A percentile compares a stretch with the other conserved stretches of the same genome.
phyloP scores from a whole-genome alignment of 2,113 vertebrate species.

The Paedocypris sp. region DNA sequence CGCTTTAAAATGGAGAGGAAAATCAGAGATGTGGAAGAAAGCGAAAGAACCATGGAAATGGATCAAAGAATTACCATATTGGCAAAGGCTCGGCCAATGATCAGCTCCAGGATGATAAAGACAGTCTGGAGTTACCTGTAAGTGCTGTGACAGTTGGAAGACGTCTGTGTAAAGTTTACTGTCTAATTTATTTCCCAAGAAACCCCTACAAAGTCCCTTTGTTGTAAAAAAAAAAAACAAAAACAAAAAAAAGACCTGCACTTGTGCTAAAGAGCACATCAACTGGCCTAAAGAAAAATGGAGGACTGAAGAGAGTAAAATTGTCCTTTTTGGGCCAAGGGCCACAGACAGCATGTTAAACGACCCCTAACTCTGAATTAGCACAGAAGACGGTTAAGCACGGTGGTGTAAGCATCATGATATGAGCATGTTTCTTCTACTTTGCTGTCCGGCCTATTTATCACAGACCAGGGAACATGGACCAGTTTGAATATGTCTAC shows the following conservation, averaged over 20 bases:
- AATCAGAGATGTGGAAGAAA: not conserved
- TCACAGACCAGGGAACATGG: constrained; percentile 3
- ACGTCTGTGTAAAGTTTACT: not conserved
- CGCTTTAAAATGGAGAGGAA: not conserved
- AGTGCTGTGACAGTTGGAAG: not conserved
- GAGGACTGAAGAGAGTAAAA: not conserved
- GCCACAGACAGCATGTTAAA: no score
- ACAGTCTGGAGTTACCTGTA: not conserved
- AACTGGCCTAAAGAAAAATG: not conserved
- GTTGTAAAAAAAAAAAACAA: not conserved
- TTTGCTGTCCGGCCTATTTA: not conserved
- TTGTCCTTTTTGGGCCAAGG: not conserved
- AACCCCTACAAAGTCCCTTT: not conserved
- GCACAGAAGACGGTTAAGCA: not conserved
- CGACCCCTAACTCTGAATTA: not conserved
- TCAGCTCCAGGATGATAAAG: not conserved
- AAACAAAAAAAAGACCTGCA: not conserved
- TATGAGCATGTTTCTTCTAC: not conserved
- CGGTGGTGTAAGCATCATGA: not conserved
- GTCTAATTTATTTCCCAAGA: not conserved
- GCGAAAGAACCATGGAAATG: not conserved
- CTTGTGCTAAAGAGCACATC: not conserved
- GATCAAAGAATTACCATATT: not conserved
- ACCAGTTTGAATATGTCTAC: constrained; percentile 11
- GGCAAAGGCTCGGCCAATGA: not conserved